phyloP scores from a whole-genome alignment of 2,888 invertebrate genomes.

The Agelastica alni region DNA sequence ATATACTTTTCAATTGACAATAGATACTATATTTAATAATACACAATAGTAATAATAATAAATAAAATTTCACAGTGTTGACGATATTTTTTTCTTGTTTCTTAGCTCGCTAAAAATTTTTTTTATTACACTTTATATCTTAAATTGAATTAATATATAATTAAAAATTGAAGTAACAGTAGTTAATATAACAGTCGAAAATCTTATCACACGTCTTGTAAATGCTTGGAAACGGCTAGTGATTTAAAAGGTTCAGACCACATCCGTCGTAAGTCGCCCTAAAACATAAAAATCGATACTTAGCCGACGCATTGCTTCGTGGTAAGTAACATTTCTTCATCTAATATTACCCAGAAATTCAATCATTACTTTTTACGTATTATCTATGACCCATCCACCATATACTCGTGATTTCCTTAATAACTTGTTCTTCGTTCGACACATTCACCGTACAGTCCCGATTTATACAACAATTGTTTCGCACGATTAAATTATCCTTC shows the following conservation, averaged over 20 bases:
- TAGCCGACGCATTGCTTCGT: no score
- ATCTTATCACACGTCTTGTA: constrained; percentile 71
- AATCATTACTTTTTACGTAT: no score
- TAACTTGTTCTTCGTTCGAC: no score
- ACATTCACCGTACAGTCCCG: no score
- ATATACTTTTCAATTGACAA: constrained; percentile 37
- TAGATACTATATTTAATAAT: constrained; percentile 35
- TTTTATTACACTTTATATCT: constrained; percentile 38
- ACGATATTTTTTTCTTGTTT: constrained; percentile 21
- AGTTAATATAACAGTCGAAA: constrained; percentile 40
- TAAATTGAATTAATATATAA: constrained; percentile 30
- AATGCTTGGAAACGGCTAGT: constrained; percentile 78
- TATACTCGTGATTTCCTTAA: no score
- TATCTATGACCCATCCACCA: no score
- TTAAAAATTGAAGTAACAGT: constrained; percentile 28
- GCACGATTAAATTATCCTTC: no score
- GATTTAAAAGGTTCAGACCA: constrained; percentile 96
- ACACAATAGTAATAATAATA: constrained; percentile 26
- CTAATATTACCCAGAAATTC: no score
- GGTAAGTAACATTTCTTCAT: no score
- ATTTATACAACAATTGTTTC: no score
- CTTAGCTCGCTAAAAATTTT: constrained; percentile 33
- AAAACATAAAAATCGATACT: constrained; percentile 50
- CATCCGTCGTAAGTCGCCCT: constrained; percentile 97
- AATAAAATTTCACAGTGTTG: constrained; percentile 35